Evolutionary conservation across 2,113 vertebrate species (phyloP), one percentile per base, ranked within the genome.

Genomic region (Callocephalon fimbriatum): DNA sequence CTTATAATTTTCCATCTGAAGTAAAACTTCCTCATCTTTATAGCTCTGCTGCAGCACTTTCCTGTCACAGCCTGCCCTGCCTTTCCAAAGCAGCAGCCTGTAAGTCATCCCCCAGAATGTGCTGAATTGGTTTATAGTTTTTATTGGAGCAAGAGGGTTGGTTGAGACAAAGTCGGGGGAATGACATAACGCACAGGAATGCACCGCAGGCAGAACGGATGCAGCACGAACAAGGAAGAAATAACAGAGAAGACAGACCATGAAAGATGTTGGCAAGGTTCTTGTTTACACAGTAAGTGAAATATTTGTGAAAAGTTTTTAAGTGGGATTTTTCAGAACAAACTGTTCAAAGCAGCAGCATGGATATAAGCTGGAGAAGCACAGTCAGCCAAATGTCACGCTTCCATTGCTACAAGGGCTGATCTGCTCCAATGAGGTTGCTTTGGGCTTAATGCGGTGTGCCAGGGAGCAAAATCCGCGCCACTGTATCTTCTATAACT

Each of bases 1-100:
- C 44, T 91, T 76, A 8, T 62, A 94, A 88, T 84, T 90, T 88
- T 91, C 76, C 72, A 76, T 92, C 91, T 88, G 47, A 86, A 96
- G 90, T 85, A 93, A 95, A 95, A 84, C 42, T 56, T 93, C 54
- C 72, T 84, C 53, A 29, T 90, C 21, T 74, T 77, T 79, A 76
- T 56, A 66, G 82, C 54, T 90, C 85, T 32, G 32, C 23, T 32
- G 79, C 67, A 89, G 86, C 58, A 56, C 61, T 80, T 91, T 97
- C 97, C 85, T 98, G 98, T 95, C 94, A 88, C 6, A 2, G 87
- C 98, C 97, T 98, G 98, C 80, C 96, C 93, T 66, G n/a, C 96
- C 95, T 84, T 80, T 96, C 77, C 61, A 82, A 51, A 92, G 91
- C 96, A 97, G 81, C 90, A 85, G 85, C 80, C 78, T 90, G 74